Base-by-base conservation (phyloP, 2,888 invertebrate genomes). In the Volucella inanis region DNA sequence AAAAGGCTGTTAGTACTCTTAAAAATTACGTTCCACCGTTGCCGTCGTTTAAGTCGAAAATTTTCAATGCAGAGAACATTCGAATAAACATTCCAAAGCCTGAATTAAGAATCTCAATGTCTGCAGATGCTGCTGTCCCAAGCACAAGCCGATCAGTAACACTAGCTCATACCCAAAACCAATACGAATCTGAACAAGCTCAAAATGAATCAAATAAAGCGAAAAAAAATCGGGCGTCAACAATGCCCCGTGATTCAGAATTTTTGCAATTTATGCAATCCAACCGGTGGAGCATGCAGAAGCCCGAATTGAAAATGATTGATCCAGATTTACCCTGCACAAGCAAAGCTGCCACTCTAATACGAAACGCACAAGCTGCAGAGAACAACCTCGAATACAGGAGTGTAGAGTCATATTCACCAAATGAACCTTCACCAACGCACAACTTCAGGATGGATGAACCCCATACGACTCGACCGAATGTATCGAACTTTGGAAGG, bases 11-110 rank as follows among this genome's bases (percentile, higher is more conserved):
- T 10, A 87, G 84, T 67, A 87, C 88, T 10, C 87, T 91, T 0
- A 92, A 91, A 87, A 91, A 90, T 86, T 92, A 92, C 89, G 91
- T 92, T 87, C 92, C 92, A 88, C 92, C 92, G 18, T 87, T 92
- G 82, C 92, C 92, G 22, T 91, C 91, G 41, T 90, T 92, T 22
- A 92, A 92, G 75, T 92, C 92, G 14, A 90, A 90, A 86, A 87
- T 91, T 9, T 91, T 91, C 49, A 92, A 90, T 85, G 90, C 92
- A 1, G 92, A 91, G 78, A 90, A 91, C 89, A 90, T 91, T 45
- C 91, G 92, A 89, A 92, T 92, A 8, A 91, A 91, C 62, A 91
- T 92, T 87, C 92, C 92, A 14, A 92, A 92, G 76, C 91, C 92
- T 0, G 92, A 91, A 72, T 76, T 91, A 41, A 89, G 89, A 15